These are phyloP conservation scores for Petaurus breviceps DNA, from an alignment of 2,113 vertebrate genomes.

Conservation along the genomic window DNA sequence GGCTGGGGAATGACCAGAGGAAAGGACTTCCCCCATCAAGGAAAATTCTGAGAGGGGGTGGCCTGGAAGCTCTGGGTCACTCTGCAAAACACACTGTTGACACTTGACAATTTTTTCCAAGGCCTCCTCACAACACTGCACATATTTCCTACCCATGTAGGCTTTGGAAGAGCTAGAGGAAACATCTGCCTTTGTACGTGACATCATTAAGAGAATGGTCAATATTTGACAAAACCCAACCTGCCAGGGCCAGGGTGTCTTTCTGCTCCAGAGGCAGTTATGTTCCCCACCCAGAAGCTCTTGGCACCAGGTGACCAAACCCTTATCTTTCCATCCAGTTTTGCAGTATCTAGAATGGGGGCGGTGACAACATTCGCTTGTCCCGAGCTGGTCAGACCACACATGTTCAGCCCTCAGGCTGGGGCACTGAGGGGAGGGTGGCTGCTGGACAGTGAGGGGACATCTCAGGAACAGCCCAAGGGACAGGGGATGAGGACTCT, in stretches of 20 bases:
- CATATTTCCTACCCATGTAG: neutral
- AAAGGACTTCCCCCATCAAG: neutral
- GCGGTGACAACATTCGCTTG: no score
- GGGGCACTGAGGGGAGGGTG: neutral
- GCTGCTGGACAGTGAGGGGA: no score
- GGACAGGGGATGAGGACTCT: neutral
- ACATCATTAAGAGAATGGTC: slow-evolving; percentile 3
- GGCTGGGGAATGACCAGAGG: no score
- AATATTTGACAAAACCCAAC: slow-evolving; percentile 8
- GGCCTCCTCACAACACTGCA: neutral
- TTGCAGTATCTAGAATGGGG: neutral
- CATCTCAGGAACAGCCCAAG: neutral
- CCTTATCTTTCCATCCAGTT: accelerated
- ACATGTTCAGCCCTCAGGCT: no score
- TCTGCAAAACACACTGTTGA: neutral
- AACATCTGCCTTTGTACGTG: slow-evolving; percentile 62
- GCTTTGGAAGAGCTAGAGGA: slow-evolving; percentile 20
- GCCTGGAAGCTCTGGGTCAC: neutral
- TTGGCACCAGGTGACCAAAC: accelerated
- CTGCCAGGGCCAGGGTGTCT: neutral
- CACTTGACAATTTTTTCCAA: neutral
- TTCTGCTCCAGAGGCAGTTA: neutral
- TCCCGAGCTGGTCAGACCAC: no score
- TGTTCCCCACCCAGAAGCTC: neutral
- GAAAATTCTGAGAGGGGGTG: no score